phyloP scores from a whole-genome alignment of 2,888 invertebrate species.

The Tetragonula carbonaria region DNA sequence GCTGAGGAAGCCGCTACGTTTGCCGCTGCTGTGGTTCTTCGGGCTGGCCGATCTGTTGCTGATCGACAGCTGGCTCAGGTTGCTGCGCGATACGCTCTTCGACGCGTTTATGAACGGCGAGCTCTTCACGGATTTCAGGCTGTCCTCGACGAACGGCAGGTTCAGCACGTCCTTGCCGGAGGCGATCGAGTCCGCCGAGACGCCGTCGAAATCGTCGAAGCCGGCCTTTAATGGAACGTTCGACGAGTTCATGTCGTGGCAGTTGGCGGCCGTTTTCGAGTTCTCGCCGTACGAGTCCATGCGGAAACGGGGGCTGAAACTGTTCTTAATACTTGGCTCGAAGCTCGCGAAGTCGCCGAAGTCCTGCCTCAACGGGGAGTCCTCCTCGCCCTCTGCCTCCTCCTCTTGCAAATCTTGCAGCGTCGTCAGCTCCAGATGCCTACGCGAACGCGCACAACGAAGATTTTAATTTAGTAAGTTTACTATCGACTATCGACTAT shows the following conservation, averaged over 20 bases:
- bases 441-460: too few species aligned
- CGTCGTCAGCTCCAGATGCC: constrained; percentile 75
- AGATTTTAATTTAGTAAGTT: too few species aligned
- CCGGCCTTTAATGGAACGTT: constrained; percentile 80
- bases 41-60: constrained; percentile 77
- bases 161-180: constrained; percentile 81
- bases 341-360: constrained; percentile 80
- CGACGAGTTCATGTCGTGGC: constrained; percentile 78
- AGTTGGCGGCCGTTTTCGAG: constrained; percentile 69
- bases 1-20: constrained; percentile 60
- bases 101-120: constrained; percentile 76
- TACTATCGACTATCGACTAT: too few species aligned
- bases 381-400: constrained; percentile 75
- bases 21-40: constrained; percentile 66
- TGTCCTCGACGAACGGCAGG: constrained; percentile 80
- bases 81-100: constrained; percentile 75
- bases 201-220: constrained; percentile 82
- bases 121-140: constrained; percentile 77
- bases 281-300: constrained; percentile 75
- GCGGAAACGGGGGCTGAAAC: constrained; percentile 74
- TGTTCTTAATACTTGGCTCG: constrained; percentile 78
- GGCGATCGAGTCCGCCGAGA: constrained; percentile 77
- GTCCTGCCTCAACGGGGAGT: constrained; percentile 79
- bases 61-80: constrained; percentile 75
- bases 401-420: constrained; percentile 78